These are phyloP conservation scores for Ectropis grisescens DNA, from an alignment of 1,140 invertebrate species.

Conservation along the genomic window DNA sequence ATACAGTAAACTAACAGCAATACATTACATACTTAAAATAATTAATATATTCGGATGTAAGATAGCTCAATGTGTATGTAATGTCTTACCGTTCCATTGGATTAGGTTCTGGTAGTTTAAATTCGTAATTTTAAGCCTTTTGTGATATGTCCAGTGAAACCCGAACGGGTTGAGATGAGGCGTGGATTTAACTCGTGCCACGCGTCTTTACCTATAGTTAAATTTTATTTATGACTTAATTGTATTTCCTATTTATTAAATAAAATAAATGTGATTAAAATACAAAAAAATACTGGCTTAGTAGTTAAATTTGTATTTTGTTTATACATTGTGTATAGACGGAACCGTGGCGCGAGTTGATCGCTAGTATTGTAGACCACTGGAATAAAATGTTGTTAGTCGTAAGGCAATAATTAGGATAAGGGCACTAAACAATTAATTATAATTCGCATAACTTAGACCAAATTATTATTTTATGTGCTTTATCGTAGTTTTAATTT, in stretches of 20 bases:
- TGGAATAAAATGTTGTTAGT: constrained; percentile 44
- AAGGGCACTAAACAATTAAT: constrained; percentile 62
- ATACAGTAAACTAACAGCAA: constrained; percentile 63
- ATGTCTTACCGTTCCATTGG: constrained; percentile 65
- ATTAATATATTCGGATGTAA: constrained; percentile 63
- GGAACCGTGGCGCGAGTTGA: constrained; percentile 27
- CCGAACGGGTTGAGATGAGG: too few species aligned
- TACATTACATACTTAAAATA: constrained; percentile 67
- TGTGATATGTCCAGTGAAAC: constrained; percentile 69
- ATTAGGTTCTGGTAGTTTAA: constrained; percentile 61
- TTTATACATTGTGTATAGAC: constrained; percentile 1
- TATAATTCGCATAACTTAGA: constrained; percentile 65
- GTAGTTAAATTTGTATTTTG: constrained; percentile 3
- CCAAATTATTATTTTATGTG: constrained; percentile 66
- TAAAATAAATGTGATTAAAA: too few species aligned
- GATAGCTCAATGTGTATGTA: constrained; percentile 66
- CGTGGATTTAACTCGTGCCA: constrained; percentile 30
- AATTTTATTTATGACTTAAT: too few species aligned
- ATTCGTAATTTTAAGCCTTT: constrained; percentile 52
- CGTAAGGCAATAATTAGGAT: constrained; percentile 66
- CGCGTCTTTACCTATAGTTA: constrained; percentile 3
- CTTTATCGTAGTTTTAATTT: constrained; percentile 64
- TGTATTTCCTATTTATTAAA: too few species aligned
- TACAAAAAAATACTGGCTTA: too few species aligned
- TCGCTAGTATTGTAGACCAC: constrained; percentile 28